Base-by-base conservation (phyloP, 1,140 invertebrate species). In the Sarcophaga bullata region DNA sequence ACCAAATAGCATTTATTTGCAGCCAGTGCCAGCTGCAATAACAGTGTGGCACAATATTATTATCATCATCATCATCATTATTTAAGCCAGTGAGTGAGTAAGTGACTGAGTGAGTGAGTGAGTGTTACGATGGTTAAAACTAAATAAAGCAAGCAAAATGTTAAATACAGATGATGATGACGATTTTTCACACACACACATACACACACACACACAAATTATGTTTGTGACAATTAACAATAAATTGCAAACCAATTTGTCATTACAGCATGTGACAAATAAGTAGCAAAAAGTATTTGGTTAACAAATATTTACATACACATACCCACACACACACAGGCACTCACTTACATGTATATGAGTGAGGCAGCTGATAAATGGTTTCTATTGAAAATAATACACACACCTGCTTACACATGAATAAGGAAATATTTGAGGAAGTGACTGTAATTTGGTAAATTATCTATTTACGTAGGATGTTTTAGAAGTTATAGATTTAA, bases 191-290 rank as follows among this genome's bases (percentile, higher is more conserved):
- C 25, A 37, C 25, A 37, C 75, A 78, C 25, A 37, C 75, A 78
- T n/a, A n/a, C n/a, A n/a, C 75, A 78, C 25, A 37, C 75, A 78
- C 25, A 37, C 25, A 37, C 75, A 78, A 78, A 78, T 78, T 78
- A 72, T 81, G 62, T 72, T 81, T 72, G 54, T 81, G 80, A 81
- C 80, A 81, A 81, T 81, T 68, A 81, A 81, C 80, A 81, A 81
- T 81, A 81, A 81, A 81, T 81, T 72, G 80, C 80, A 81, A 72
- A 68, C 54, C 80, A 81, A 81, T 81, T 81, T 81, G 80, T 81
- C 80, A 81, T 68, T 81, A 78, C 75, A 78, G 48, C 48, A 49
- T 78, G 75, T 78, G 75, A 50, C 75, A 78, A 78, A 78, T 78
- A 78, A 50, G 75, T 78, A 78, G 17, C 75, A 78, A 78, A n/a